Base-by-base conservation (phyloP, 1,140 invertebrate species). In the Euglossa dilemma region DNA sequence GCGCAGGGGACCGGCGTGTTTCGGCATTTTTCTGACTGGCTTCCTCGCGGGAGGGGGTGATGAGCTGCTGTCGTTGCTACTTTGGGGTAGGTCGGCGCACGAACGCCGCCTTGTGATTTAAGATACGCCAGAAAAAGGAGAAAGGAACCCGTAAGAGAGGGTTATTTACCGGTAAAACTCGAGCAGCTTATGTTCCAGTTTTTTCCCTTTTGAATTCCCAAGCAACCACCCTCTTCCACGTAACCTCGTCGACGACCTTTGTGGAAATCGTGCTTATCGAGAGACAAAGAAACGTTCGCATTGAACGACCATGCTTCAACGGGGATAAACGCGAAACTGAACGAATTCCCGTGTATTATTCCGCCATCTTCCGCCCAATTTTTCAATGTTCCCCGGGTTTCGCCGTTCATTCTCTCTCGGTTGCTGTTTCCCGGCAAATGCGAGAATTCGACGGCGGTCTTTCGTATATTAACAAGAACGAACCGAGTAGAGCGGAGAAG, bases 21-120 rank as follows among this genome's bases (percentile, higher is more conserved):
- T 86, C 66, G 83, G 85, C 36, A 90, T 90, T 91, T 85, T 91
- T 90, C 78, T 66, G 81, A 70, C 57, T 75, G 36, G 28, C 45
- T 45, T 76, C 12, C 71, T 50, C 52, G 59, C 25, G 20, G 50
- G n/a, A 23, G 70, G 61, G 54, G 66, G 54, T 57, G 73, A 52
- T 43, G 75, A 82, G 73, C 66, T 50, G 72, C 77, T 85, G 84
- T 77, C 83, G 80, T 56, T 83, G 84, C 67, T 81, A 71, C 59
- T 83, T 85, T 85, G 63, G 78, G 83, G 71, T 84, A 84, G 83
- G 83, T 84, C 78, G 77, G 70, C n/a, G 56, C 61, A 75, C 77
- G 56, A 57, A 50, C 63, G 63, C 73, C 74, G 64, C 75, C 74
- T 77, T 77, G 66, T 71, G 74, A 83, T 83, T 83, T 84, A 83